These are phyloP conservation scores for Drosophila persimilis DNA, from an alignment of 1,140 invertebrate species.

Conservation along the genomic window DNA sequence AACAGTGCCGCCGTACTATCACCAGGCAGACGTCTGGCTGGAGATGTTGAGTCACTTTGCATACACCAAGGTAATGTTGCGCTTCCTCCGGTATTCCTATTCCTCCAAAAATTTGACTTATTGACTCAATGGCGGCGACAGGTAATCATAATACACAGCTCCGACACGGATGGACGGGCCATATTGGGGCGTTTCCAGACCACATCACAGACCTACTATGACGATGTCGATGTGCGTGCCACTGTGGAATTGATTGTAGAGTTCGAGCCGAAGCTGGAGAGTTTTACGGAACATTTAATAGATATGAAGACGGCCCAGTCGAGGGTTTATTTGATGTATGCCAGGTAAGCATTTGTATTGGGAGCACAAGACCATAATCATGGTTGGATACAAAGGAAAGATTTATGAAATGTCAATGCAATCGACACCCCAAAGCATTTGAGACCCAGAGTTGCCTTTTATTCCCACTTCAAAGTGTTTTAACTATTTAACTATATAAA, in stretches of 20 bases:
- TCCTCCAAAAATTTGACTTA: slow-evolving; percentile 31
- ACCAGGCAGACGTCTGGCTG: slow-evolving; percentile 98
- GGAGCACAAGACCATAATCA: background rate
- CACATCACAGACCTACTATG: slow-evolving; percentile 86
- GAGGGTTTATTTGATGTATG: slow-evolving; percentile 96
- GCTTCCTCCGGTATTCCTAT: background rate
- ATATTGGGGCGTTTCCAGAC: slow-evolving; percentile 91
- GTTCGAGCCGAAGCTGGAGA: slow-evolving; percentile 92
- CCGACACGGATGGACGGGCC: slow-evolving; percentile 96
- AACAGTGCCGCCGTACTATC: slow-evolving; percentile 98
- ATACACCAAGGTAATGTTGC: slow-evolving; percentile 90
- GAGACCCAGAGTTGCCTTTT: no score
- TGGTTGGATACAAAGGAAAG: no score
- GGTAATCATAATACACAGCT: slow-evolving; percentile 97
- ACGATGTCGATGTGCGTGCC: slow-evolving; percentile 86
- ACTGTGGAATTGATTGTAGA: slow-evolving; percentile 95
- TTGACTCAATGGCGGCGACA: slow-evolving; percentile 57
- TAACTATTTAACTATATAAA: no score
- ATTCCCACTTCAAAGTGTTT: no score
- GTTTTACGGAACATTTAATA: slow-evolving; percentile 90
- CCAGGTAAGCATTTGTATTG: slow-evolving; percentile 87
- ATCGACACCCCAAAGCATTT: no score
- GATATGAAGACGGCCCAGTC: slow-evolving; percentile 93
- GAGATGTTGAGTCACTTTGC: slow-evolving; percentile 96
- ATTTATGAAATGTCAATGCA: background rate